Evolutionary conservation across 1,140 invertebrate species (phyloP).

Genomic region (Eumeta japonica): DNA sequence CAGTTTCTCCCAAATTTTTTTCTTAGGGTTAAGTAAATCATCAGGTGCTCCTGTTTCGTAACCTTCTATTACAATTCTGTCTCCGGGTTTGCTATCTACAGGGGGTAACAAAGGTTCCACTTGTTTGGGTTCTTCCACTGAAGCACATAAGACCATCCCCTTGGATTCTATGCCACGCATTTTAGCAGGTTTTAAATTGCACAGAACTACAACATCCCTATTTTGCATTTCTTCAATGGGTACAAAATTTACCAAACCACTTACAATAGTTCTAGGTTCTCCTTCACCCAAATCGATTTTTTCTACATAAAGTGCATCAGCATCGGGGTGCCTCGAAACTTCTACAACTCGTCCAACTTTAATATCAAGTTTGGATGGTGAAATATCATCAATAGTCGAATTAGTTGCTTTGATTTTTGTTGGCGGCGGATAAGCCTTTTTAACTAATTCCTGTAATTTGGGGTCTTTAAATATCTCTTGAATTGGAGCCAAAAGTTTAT

Average conservation of each 20-base stretch:
- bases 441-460: constrained; percentile 68
- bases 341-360: constrained; percentile 89
- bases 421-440: constrained; percentile 78
- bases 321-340: constrained; percentile 91
- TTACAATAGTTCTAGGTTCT: constrained; percentile 62
- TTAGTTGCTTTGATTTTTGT: constrained; percentile 27
- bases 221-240: constrained; percentile 85
- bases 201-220: constrained; percentile 83
- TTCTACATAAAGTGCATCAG: constrained; percentile 91
- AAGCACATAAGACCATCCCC: constrained; percentile 92
- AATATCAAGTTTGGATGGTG: constrained; percentile 79
- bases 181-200: constrained; percentile 92
- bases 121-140: constrained; percentile 72
- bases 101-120: constrained; percentile 85
- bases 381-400: constrained; percentile 62
- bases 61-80: constrained; percentile 76
- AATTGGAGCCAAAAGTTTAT: constrained; percentile 86
- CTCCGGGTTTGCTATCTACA: constrained; percentile 70
- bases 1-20: constrained; percentile 95
- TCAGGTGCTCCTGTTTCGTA: constrained; percentile 80
- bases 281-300: constrained; percentile 82
- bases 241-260: constrained; percentile 85
- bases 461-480: constrained; percentile 81
- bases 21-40: constrained; percentile 92
- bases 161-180: constrained; percentile 86